Evolutionary conservation across 2,888 invertebrate genomes (phyloP).

Genomic region (Acanthosepion esculentum): DNA sequence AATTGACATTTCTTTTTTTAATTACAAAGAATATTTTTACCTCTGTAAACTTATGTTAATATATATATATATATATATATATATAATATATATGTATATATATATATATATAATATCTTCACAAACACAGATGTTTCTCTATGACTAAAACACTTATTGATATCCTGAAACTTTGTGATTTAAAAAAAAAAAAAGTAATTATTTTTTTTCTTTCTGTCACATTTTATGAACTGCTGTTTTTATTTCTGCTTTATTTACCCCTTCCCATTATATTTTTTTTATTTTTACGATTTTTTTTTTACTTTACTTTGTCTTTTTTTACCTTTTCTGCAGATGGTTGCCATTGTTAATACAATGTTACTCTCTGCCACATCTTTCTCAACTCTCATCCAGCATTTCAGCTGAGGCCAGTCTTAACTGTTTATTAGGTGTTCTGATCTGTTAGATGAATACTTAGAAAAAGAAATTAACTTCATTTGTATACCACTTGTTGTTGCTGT

Average conservation of each 20-base stretch:
- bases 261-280: background rate
- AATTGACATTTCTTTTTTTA: background rate
- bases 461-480: background rate
- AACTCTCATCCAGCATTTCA: background rate
- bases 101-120: background rate
- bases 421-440: background rate
- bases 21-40: background rate
- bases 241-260: background rate
- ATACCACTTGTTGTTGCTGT: background rate
- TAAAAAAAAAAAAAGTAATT: background rate
- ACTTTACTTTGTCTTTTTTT: background rate
- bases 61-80: background rate
- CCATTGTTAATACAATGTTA: background rate
- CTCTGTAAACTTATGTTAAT: background rate
- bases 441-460: conserved; percentile 33
- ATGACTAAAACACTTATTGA: background rate
- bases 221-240: conserved; percentile 15
- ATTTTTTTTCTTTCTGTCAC: background rate
- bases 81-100: background rate
- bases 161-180: background rate
- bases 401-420: conserved; percentile 4
- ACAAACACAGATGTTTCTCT: background rate
- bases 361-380: background rate
- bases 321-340: background rate
- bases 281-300: too few relatives aligned